Conservation (phyloP, 2,888 invertebrate genomes). For the Cheilosia urbana region DNA sequence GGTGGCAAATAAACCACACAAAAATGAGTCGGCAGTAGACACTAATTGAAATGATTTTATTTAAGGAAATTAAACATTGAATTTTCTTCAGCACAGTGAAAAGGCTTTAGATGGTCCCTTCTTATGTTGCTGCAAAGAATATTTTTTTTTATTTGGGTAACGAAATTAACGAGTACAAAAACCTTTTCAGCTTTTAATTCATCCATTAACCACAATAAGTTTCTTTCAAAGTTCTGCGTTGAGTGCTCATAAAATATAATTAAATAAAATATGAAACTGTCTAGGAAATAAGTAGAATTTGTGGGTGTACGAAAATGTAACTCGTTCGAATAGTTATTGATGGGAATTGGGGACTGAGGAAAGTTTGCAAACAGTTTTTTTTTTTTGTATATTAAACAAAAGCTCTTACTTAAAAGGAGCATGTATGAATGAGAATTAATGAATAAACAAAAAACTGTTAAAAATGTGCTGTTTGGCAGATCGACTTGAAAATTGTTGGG, state of each 20-base stretch:
- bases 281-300: neutral
- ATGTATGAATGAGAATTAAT: neutral
- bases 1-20: neutral
- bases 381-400: too few species aligned
- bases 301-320: neutral
- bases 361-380: neutral
- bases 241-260: slow-evolving; percentile 2
- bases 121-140: too few species aligned
- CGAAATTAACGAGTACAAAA: neutral
- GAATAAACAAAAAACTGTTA: too few species aligned
- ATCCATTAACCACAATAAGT: neutral
- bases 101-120: too few species aligned
- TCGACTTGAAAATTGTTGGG: too few species aligned
- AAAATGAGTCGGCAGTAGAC: neutral
- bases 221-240: neutral
- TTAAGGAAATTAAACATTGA: too few species aligned
- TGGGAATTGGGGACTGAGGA: neutral
- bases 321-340: neutral
- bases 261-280: neutral
- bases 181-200: neutral
- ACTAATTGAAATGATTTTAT: too few species aligned
- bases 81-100: too few species aligned
- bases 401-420: neutral
- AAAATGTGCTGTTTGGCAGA: too few species aligned
- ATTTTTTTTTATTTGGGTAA: neutral